Conservation (phyloP, 2,797 vertebrate species). For the Paramormyrops hopkinsi region DNA sequence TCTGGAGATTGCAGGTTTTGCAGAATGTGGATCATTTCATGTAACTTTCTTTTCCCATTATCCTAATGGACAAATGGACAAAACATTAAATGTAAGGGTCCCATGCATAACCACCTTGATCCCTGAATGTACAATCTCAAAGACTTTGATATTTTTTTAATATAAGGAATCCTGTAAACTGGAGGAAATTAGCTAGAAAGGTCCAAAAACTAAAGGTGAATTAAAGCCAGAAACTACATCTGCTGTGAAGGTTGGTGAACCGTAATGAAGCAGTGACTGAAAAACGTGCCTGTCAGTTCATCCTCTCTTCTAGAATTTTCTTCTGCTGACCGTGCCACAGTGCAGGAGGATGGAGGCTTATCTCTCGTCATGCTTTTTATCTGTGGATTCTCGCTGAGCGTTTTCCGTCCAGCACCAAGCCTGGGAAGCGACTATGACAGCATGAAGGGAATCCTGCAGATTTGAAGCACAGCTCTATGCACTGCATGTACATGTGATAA, state of each 20-base stretch:
- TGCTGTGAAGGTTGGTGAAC: not conserved
- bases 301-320: conserved; percentile 5
- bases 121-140: not conserved
- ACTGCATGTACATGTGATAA: not conserved
- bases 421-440: not conserved
- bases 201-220: not conserved
- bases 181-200: not conserved
- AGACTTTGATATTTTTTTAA: not conserved
- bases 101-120: not conserved
- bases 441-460: not conserved
- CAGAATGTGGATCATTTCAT: not conserved
- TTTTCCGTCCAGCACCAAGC: not conserved
- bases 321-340: not conserved
- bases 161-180: not conserved
- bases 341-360: not conserved
- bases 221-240: not conserved
- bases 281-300: not conserved
- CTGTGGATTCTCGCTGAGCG: not conserved
- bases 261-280: not conserved
- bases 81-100: not conserved
- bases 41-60: not conserved
- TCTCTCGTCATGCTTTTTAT: not conserved
- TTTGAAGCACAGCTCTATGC: not conserved
- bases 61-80: not conserved
- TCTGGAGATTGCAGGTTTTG: not conserved